Evolutionary conservation across 1,140 invertebrate species (phyloP).

Genomic region (Rhopalosiphum padi): DNA sequence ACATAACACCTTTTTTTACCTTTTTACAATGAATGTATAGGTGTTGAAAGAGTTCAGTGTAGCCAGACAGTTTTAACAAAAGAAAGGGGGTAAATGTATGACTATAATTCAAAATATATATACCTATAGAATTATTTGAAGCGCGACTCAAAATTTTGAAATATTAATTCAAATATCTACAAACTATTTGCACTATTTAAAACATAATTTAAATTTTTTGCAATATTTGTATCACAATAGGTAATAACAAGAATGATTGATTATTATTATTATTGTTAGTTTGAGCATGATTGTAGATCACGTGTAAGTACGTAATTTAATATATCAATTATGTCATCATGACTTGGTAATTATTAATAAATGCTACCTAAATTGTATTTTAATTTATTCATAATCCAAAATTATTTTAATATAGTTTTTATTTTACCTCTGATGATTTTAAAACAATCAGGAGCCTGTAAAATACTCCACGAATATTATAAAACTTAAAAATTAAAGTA

Average conservation of each 20-base stretch:
- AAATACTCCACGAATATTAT: background rate
- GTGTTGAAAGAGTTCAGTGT: background rate
- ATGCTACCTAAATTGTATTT: background rate
- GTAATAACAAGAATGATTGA: background rate
- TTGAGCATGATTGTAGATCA: too few species aligned
- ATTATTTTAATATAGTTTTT: background rate
- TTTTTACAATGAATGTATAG: background rate
- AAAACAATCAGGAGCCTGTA: background rate
- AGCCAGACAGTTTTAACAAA: background rate
- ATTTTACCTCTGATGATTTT: background rate
- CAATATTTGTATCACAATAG: background rate
- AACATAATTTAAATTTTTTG: background rate
- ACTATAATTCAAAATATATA: background rate
- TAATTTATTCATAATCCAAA: background rate
- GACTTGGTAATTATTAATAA: background rate
- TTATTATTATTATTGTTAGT: too few species aligned
- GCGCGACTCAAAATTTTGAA: background rate
- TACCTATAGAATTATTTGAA: background rate
- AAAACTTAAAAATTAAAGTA: background rate
- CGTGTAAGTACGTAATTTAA: too few species aligned
- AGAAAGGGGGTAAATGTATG: background rate
- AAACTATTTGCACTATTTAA: background rate
- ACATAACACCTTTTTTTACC: background rate
- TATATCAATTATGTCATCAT: background rate
- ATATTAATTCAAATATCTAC: background rate